phyloP scores from a whole-genome alignment of 1,140 invertebrate species.

The Nephotettix cincticeps region DNA sequence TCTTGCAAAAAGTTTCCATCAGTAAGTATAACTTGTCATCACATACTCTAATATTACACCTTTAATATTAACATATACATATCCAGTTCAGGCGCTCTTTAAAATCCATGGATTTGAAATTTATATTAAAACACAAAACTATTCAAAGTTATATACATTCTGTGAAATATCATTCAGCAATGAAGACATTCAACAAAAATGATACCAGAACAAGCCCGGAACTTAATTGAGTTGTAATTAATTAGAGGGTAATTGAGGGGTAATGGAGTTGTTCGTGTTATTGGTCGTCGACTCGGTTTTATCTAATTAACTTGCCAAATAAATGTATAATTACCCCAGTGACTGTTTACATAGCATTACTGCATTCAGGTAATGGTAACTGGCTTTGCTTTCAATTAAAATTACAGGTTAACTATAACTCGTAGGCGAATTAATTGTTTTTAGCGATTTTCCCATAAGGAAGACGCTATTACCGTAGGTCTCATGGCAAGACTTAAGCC shows the following conservation, averaged over 20 bases:
- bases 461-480: too few species aligned
- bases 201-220: neutral
- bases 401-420: neutral
- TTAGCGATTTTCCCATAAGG: too few species aligned
- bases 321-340: conserved; percentile 6
- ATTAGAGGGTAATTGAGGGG: neutral
- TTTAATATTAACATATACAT: too few species aligned
- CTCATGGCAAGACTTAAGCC: too few species aligned
- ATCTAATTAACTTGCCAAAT: conserved; percentile 21
- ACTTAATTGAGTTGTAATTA: conserved; percentile 9
- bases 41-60: too few species aligned
- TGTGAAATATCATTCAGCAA: neutral
- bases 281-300: conserved; percentile 7
- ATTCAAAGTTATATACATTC: too few species aligned
- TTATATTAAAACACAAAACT: too few species aligned
- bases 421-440: too few species aligned
- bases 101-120: too few species aligned
- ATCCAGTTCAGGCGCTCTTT: too few species aligned
- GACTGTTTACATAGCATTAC: conserved; percentile 4
- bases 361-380: neutral
- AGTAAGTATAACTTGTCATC: too few species aligned
- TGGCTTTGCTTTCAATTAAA: neutral
- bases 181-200: neutral
- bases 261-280: conserved; percentile 5
- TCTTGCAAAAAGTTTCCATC: too few species aligned